Percentiles rank a stretch among this genome's conserved stretches.
Evolutionary conservation across 35 echinoderm and acorn worm species (phyloP).

Genomic region (Holothuria glaberrima): DNA sequence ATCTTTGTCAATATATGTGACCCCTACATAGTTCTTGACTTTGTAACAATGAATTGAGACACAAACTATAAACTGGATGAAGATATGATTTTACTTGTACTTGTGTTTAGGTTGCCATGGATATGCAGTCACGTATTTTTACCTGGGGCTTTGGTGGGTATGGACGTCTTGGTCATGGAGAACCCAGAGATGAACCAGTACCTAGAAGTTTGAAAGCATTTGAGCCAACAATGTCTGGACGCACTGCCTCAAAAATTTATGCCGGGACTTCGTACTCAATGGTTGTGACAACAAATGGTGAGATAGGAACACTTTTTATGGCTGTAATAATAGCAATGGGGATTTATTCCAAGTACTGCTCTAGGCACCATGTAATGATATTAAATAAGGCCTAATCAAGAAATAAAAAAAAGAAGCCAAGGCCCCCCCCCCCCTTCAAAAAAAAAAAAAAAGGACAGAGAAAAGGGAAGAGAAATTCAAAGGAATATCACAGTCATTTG

Average conservation of each 20-base stretch:
- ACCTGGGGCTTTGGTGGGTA: constrained; percentile 98
- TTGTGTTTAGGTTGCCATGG: constrained; percentile 80
- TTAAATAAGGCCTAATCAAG: no score
- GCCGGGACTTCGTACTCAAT: constrained; percentile 85
- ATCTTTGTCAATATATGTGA: no score
- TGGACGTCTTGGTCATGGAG: constrained; percentile 85
- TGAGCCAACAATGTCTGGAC: constrained; percentile 55
- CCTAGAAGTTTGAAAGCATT: constrained; percentile 80
- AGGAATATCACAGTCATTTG: no score
- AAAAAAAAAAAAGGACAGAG: no score
- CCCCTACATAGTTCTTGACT: no score
- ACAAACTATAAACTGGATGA: no score
- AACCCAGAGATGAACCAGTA: constrained; percentile 85
- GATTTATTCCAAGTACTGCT: no score
- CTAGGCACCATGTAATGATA: no score
- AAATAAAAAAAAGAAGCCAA: no score
- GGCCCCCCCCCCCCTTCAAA: no score
- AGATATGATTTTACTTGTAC: not conserved
- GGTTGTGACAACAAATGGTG: constrained; percentile 77
- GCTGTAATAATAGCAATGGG: not conserved
- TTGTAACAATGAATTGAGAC: no score
- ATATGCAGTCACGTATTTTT: constrained; percentile 89
- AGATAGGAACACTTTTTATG: not conserved
- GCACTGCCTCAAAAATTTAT: constrained; percentile 51
- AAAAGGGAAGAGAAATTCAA: no score